Base-by-base conservation (phyloP, 2,888 invertebrate species). In the Venusia cambrica region DNA sequence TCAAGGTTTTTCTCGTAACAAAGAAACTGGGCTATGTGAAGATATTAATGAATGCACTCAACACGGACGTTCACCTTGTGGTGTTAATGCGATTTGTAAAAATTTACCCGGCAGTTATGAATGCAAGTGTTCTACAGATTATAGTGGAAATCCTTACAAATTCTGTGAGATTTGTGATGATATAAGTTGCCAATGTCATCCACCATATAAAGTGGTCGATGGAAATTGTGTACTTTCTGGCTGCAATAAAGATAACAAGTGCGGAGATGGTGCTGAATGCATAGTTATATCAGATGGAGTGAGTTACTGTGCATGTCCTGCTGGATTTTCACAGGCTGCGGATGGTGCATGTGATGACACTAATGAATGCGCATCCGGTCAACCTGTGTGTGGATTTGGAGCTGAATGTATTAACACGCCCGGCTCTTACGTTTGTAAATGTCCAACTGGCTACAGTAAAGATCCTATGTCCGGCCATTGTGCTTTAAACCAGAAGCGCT, bases 21-120 rank as follows among this genome's bases (percentile, higher is more conserved):
- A 89, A 26, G 90, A 91, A 51, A 91, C 90, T 10, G 92, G 92
- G 21, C 89, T 92, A 65, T 97, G 97, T 75, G 89, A 94, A 61
- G 97, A 97, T 71, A 89, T 94, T 33, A 93, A 97, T 62, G 97
- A 97, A 74, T 97, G 97, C 62, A 90, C 91, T 2, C 92, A 93
- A 54, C 85, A 91, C 12, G 93, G 92, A 34, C 94, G 93, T 52
- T 91, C 93, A 1, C 93, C 94, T 7, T 97, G 97, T 73, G 97
- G 97, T 0, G 77, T 94, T 10, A 96, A 96, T 73, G 96, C 97
- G 0, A 90, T 96, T 36, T 97, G 97, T 63, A 96, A 95, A 70
- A 97, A 97, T 78, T 81, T 97, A 28, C 97, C 97, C 0, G 97
- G 97, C 24, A 96, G 96, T 64, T 97, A 97, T 65, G 96, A 96